Base-by-base conservation (phyloP, 2,113 vertebrate genomes). In the Odobenus rosmarus region DNA sequence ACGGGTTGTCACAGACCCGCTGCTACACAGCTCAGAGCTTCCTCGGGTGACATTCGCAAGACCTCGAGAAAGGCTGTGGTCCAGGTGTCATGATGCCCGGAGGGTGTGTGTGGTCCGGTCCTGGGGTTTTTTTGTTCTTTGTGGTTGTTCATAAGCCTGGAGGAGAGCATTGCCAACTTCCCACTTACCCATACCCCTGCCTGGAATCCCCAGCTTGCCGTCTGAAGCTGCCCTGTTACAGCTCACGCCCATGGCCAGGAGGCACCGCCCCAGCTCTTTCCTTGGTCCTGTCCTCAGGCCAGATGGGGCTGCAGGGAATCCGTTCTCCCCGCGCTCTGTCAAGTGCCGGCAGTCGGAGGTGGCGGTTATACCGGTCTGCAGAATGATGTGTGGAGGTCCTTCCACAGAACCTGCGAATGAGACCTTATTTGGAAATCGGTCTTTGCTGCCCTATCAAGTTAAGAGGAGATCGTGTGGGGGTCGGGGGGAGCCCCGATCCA, bases 321-420 rank as follows among this genome's bases (percentile, higher is more conserved):
- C 0, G 8, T 6, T 24, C 9, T 39, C 15, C 24, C 1, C 0
- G 1, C 1, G 7, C 21, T 13, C 31, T 2, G 1, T 0, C 3
- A 3, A 13, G 24, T 7, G 31, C 31, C 15, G 31, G 24, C 3
- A 4, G 64, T 13, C 5, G 62, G 14, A 2, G 11, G 14, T 16
- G 31, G 31, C 1, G 6, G 62, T 3, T 5, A 16, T 15, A 3
- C 64, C 0, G 62, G 7, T 15, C 64, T 15, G 28, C 64, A 33
- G 10, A 3, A 51, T n/a, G 16, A n/a, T 9, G 3, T 15, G n/a
- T 3, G 23, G 42, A 15, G 11, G 42, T 24, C 42, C 61, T 49
- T 31, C 15, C 26, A 12, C 15, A 1, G 18, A 23, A 6, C 59
- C 59, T 6, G 18, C 4, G 62, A 24, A 5, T 8, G 21, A 8